Conservation (phyloP, 2,888 invertebrate species). For the Drosophila mayaguana region DNA sequence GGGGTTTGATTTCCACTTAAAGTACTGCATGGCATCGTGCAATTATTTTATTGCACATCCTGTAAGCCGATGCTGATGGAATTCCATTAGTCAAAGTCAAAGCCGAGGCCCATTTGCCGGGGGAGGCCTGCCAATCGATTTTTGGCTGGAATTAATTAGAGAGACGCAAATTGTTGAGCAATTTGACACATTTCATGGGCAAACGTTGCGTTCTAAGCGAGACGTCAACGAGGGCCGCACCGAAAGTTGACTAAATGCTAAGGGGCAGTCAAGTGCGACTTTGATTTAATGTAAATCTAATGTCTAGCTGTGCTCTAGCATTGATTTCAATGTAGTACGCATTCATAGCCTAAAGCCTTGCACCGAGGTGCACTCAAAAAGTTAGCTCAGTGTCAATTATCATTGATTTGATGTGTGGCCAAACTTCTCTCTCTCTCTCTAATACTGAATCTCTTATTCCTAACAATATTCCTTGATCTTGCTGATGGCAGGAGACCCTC, state of each 20-base stretch:
- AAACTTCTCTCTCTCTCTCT: too few relatives aligned
- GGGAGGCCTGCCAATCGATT: slow-evolving; percentile 56
- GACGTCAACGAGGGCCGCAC: slow-evolving; percentile 18
- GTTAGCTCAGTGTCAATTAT: background rate
- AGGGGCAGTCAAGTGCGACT: too few relatives aligned
- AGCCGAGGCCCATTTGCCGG: slow-evolving; percentile 49
- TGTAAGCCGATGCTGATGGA: slow-evolving; percentile 47
- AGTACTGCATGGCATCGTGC: slow-evolving; percentile 57
- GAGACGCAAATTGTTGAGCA: slow-evolving; percentile 49
- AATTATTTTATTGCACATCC: slow-evolving; percentile 59
- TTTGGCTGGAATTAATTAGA: slow-evolving; percentile 59
- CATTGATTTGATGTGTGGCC: too few relatives aligned
- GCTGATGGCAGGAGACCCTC: too few relatives aligned
- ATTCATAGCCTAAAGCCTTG: too few relatives aligned
- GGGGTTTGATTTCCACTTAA: slow-evolving; percentile 31
- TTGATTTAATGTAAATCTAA: too few relatives aligned
- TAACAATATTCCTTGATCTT: background rate
- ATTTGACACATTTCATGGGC: slow-evolving; percentile 59
- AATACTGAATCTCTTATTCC: background rate
- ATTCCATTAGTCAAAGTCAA: slow-evolving; percentile 75
- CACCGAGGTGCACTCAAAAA: background rate
- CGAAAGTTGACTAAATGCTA: background rate
- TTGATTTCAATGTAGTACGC: too few relatives aligned
- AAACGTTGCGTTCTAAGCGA: background rate
- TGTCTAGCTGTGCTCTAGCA: too few relatives aligned